Percentiles rank a stretch among this genome's conserved stretches.
These are phyloP conservation scores for Delia radicum DNA, from an alignment of 1,140 invertebrate species.

Conservation along the genomic window DNA sequence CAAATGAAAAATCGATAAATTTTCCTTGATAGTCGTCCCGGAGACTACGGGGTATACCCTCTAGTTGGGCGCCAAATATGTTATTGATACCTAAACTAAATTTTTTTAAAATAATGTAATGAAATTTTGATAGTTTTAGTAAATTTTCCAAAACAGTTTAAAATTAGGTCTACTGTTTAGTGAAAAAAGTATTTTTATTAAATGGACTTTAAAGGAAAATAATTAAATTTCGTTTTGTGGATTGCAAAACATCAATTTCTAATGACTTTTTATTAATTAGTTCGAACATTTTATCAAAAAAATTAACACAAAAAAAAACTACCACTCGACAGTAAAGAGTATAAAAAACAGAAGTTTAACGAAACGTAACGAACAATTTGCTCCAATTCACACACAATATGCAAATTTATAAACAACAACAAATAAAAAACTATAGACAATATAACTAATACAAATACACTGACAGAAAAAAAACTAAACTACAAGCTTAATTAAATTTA, in stretches of 20 bases:
- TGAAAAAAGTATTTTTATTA: too few species aligned
- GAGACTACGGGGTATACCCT: too few species aligned
- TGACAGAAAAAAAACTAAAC: background rate
- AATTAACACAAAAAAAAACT: background rate
- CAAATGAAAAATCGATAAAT: too few species aligned
- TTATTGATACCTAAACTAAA: too few species aligned
- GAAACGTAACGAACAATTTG: conserved; percentile 4
- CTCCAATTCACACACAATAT: background rate
- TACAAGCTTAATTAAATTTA: background rate
- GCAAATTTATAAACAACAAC: background rate
- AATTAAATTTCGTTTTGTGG: background rate
- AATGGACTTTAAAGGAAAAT: too few species aligned
- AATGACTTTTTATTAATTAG: background rate
- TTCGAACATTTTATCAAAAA: background rate
- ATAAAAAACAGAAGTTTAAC: background rate
- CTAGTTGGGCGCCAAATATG: too few species aligned
- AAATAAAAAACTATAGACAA: background rate
- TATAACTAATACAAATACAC: background rate
- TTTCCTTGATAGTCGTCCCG: too few species aligned
- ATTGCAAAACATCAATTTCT: background rate
- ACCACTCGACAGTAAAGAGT: background rate
- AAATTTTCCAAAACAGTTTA: too few species aligned
- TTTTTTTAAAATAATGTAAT: too few species aligned
- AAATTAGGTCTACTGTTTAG: too few species aligned
- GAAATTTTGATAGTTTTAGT: too few species aligned